Percentiles rank a stretch among this genome's conserved stretches.
These are phyloP conservation scores for Myiozetetes cayanensis DNA, from an alignment of 2,113 vertebrate species.

Conservation along the genomic window DNA sequence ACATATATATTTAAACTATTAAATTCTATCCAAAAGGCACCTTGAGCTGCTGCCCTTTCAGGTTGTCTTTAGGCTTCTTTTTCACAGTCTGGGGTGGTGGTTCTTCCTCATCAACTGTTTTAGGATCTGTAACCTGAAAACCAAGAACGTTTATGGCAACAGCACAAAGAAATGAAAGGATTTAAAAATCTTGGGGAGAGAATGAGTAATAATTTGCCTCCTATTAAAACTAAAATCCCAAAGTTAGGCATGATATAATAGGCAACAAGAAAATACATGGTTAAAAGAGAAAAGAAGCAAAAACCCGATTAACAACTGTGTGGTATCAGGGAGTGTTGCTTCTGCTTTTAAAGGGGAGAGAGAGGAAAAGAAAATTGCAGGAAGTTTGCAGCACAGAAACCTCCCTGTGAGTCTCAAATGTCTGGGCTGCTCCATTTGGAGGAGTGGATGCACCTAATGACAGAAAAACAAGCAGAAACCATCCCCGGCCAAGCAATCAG, in stretches of 20 bases:
- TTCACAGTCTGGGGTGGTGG: conserved; percentile 3
- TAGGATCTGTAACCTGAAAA: conserved; percentile 40
- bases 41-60: conserved; percentile 75
- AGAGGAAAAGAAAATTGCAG: conserved; percentile 1
- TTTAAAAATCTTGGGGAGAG: not conserved
- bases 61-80: conserved; percentile 60
- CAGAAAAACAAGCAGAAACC: not conserved
- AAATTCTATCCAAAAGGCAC: conserved; percentile 39
- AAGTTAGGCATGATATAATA: not conserved
- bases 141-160: not conserved
- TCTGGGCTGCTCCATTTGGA: not conserved
- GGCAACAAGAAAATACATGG: not conserved
- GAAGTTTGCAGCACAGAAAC: not conserved
- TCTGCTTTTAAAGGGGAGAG: not conserved
- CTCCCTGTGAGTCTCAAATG: not conserved
- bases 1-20: not conserved
- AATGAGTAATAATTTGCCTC: not conserved
- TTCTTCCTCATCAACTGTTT: not conserved
- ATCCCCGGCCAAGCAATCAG: not conserved
- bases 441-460: not conserved
- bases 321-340: not conserved
- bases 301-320: not conserved
- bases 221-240: not conserved
- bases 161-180: not conserved
- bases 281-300: not conserved